Evolutionary conservation across 2,888 invertebrate genomes (phyloP), one percentile per base, ranked within the genome.

Genomic region (Vandiemenella viatica): DNA sequence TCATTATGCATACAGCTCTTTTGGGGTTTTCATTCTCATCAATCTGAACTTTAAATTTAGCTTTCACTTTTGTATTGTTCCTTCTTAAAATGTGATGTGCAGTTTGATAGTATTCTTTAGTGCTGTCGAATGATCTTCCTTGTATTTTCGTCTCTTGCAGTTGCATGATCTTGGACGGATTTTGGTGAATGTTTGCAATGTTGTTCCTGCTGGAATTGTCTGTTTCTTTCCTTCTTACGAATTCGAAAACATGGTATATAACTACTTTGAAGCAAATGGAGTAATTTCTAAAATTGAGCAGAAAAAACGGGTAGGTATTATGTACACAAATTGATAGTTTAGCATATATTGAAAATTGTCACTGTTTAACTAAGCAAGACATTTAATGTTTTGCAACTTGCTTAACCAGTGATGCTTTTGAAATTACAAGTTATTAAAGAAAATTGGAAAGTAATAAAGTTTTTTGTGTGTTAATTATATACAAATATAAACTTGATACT

Each of bases 161-260:
- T 62, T 90, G n/a, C 75, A 77, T 54, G 87, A 87, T 70, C 65
- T 87, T 0, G 78, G 84, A 1, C 73, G 83, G 56, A 70, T 86
- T 8, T 63, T 96, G 18, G 67, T 77, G 54, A 87, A 92, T 63
- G 64, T 89, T 1, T 83, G 83, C 60, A 79, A 78, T 57, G 70
- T 83, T 42, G 77, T 95, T 10, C 89, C 87, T 1, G 92, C 88
- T 0, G 98, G 98, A 0, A 73, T 96, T 3, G 88, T 98, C 0
- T 84, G 87, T 56, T 98, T 98, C 66, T 78, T 97, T 53, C 86
- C 93, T 0, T 95, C 93, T 0, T 97, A 97, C 61, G 84, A 85
- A 15, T 93, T 90, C 62, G 87, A 93, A 64, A 73, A 80, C 46
- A 65, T 65, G 0, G 76, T 90, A 1, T 77, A 75, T 58, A 71